A percentile compares a stretch with the other conserved stretches of the same genome.
Conservation (phyloP, 2,797 vertebrate species). For the Pipistrellus kuhlii region DNA sequence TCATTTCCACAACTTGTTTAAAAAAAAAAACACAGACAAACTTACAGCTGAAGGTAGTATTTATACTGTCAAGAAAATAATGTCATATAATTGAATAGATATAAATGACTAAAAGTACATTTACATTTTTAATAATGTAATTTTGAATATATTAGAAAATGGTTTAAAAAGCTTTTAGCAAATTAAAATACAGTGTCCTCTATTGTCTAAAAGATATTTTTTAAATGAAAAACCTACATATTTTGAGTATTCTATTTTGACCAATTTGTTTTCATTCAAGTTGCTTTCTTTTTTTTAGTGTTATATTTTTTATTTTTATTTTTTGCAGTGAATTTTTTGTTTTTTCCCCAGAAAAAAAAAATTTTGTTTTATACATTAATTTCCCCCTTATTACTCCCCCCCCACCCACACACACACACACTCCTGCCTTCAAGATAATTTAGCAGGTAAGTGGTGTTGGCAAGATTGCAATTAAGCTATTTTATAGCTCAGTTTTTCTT, state of each 20-base stretch:
- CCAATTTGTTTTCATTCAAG: conserved; percentile 2
- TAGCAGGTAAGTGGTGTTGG: not conserved
- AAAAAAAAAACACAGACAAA: not conserved
- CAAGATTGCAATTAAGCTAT: not conserved
- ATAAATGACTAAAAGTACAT: not conserved
- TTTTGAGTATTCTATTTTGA: not conserved
- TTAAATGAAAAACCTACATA: not conserved
- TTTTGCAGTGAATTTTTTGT: too few species aligned
- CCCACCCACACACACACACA: too few species aligned
- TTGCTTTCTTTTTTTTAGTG: not conserved
- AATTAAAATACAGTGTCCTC: not conserved
- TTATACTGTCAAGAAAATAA: conserved; percentile 46
- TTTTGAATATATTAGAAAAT: not conserved
- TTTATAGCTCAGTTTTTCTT: not conserved
- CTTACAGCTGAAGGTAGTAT: not conserved
- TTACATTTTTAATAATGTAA: not conserved
- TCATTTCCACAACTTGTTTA: not conserved
- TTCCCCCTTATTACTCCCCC: too few species aligned
- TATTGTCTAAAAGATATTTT: not conserved
- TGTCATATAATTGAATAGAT: not conserved
- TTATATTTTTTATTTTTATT: too few species aligned
- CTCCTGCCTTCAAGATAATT: not conserved
- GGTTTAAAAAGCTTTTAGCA: not conserved
- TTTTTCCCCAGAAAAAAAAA: too few species aligned
- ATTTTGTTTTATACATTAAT: too few species aligned